phyloP scores from a whole-genome alignment of 2,888 invertebrate genomes.

The Caenorhabditis becei region DNA sequence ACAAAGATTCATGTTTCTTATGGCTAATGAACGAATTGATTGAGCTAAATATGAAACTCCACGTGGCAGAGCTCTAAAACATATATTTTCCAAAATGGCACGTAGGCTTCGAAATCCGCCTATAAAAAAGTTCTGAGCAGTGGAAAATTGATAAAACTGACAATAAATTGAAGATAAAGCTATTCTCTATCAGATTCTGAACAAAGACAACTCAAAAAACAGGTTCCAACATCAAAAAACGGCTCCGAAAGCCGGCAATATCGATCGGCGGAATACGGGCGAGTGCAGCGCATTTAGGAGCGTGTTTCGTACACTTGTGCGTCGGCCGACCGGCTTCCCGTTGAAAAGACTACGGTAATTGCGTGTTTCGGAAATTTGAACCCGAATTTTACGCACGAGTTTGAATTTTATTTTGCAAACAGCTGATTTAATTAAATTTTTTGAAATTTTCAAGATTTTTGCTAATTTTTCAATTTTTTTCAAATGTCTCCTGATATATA shows the following conservation, averaged over 20 bases:
- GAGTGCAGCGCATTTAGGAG: slow-evolving; percentile 45
- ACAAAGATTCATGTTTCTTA: too few species aligned
- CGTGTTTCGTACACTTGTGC: slow-evolving; percentile 61
- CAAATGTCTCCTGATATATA: too few species aligned
- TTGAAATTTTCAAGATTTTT: background rate
- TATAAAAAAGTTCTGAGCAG: background rate
- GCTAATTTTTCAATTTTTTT: background rate
- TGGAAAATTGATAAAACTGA: background rate
- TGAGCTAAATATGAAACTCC: background rate
- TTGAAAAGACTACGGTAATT: slow-evolving; percentile 44
- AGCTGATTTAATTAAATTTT: background rate
- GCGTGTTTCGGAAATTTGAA: slow-evolving; percentile 19
- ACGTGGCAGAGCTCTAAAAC: background rate
- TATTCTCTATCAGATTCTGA: background rate
- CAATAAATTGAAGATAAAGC: background rate
- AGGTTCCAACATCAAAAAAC: background rate
- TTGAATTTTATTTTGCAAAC: slow-evolving; percentile 35
- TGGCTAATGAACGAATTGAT: background rate
- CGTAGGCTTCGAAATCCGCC: background rate
- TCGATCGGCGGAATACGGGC: slow-evolving; percentile 60
- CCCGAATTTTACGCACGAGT: slow-evolving; percentile 31
- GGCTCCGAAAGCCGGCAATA: slow-evolving; percentile 4
- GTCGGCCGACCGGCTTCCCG: slow-evolving; percentile 12
- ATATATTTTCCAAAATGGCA: background rate
- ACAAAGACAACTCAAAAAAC: slow-evolving; percentile 4